These are phyloP conservation scores for Hippopotamus amphibius DNA, from an alignment of 2,113 vertebrate genomes.

Conservation along the genomic window DNA sequence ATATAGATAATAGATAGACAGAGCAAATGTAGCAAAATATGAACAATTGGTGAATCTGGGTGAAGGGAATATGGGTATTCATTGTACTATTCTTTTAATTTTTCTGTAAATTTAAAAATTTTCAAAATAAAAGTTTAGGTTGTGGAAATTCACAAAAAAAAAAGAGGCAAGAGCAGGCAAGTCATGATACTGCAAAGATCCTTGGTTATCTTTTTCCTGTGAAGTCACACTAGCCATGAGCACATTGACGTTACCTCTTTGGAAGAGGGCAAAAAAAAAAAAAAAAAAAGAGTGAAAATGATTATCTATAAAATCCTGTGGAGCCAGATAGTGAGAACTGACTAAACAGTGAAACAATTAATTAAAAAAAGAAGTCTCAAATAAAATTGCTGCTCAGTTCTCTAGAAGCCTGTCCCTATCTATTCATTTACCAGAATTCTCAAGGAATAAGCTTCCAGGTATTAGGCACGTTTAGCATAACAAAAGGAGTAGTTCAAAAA, in stretches of 20 bases:
- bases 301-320: background rate
- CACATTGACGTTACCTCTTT: background rate
- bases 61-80: background rate
- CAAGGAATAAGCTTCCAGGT: background rate
- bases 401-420: background rate
- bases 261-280: background rate
- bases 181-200: background rate
- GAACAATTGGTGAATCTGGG: background rate
- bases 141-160: background rate
- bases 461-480: background rate
- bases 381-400: background rate
- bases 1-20: background rate
- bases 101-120: background rate
- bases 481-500: conserved; percentile 14
- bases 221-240: background rate
- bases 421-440: background rate
- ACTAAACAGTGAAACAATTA: background rate
- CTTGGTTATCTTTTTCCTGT: background rate
- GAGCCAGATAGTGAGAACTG: background rate
- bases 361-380: background rate
- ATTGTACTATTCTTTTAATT: background rate
- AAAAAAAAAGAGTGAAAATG: background rate
- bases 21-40: background rate
- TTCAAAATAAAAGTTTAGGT: background rate
- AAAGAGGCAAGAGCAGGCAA: background rate